These are phyloP conservation scores for Pollachius pollachius DNA, from an alignment of 2,113 vertebrate genomes.

Conservation along the genomic window DNA sequence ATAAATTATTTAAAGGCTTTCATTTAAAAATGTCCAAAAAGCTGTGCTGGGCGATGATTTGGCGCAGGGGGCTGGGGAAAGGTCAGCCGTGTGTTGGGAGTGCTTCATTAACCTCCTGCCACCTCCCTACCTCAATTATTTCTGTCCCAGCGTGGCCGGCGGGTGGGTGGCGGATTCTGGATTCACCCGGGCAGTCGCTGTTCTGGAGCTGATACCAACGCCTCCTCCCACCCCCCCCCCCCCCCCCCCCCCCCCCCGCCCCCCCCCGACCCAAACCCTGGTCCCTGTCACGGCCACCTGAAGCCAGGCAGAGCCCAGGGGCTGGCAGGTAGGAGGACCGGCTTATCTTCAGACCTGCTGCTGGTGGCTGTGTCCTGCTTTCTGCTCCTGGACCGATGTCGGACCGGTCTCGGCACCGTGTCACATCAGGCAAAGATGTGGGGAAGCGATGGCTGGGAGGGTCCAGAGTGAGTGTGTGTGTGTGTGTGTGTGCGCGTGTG, in stretches of 20 bases:
- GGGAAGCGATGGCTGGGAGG: conserved; percentile 32
- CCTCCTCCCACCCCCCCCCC: too few relatives aligned
- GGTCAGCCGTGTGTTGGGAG: conserved; percentile 74
- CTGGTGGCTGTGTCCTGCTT: conserved; percentile 10
- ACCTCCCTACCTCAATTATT: conserved; percentile 72
- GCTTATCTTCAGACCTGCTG: conserved; percentile 63
- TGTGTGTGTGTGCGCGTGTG: background rate
- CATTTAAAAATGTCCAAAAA: conserved; percentile 79
- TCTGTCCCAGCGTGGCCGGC: conserved; percentile 67
- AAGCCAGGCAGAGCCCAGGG: conserved; percentile 46
- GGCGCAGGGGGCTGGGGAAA: conserved; percentile 67
- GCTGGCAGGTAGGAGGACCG: conserved; percentile 25
- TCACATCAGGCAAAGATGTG: conserved; percentile 45
- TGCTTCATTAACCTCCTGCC: conserved; percentile 80
- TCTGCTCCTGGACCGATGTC: conserved; percentile 59
- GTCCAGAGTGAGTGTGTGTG: conserved; percentile 4
- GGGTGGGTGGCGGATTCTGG: conserved; percentile 33
- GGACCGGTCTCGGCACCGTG: conserved; percentile 38
- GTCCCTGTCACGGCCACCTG: conserved; percentile 27
- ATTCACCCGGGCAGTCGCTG: conserved; percentile 35
- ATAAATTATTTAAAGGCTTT: conserved; percentile 83
- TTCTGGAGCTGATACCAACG: conserved; percentile 51
- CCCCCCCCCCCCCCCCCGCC: too few relatives aligned
- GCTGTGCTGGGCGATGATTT: conserved; percentile 65
- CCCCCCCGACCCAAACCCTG: background rate